Conservation (phyloP, 2,797 vertebrate genomes). For the Urophycis tenuis region DNA sequence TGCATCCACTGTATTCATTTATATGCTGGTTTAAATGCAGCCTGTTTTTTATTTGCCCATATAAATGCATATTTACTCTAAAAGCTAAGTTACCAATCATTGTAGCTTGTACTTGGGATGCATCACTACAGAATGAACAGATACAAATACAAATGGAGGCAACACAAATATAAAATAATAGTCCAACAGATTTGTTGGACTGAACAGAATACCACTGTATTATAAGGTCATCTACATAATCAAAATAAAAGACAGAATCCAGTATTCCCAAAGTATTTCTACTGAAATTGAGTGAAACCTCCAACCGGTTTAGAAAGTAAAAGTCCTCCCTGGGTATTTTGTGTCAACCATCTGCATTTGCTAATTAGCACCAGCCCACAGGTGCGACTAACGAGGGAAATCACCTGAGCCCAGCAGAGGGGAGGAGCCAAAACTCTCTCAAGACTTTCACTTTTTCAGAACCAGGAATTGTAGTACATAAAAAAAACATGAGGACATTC, state of each 20-base stretch:
- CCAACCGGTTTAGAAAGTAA: not conserved
- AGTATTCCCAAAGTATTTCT: not conserved
- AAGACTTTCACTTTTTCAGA: not conserved
- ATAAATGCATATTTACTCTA: not conserved
- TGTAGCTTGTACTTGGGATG: too few species aligned
- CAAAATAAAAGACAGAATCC: not conserved
- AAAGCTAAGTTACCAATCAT: too few species aligned
- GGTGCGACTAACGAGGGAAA: not conserved
- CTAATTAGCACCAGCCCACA: slow-evolving; percentile 4
- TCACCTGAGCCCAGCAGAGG: not conserved
- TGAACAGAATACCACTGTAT: not conserved
- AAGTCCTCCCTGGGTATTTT: slow-evolving; percentile 25
- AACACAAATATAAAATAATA: not conserved
- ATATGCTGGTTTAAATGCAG: not conserved
- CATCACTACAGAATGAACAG: too few species aligned
- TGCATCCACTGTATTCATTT: not conserved
- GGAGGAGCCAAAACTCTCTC: not conserved
- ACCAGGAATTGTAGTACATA: not conserved
- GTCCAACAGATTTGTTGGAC: not conserved
- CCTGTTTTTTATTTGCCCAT: not conserved
- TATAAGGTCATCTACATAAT: not conserved
- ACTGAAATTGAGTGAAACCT: not conserved
- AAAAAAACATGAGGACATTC: not conserved
- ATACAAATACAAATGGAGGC: not conserved
- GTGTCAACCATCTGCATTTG: slow-evolving; percentile 35